Evolutionary conservation across 2,113 vertebrate species (phyloP), one percentile per base, ranked within the genome.

Genomic region (Ahaetulla prasina): DNA sequence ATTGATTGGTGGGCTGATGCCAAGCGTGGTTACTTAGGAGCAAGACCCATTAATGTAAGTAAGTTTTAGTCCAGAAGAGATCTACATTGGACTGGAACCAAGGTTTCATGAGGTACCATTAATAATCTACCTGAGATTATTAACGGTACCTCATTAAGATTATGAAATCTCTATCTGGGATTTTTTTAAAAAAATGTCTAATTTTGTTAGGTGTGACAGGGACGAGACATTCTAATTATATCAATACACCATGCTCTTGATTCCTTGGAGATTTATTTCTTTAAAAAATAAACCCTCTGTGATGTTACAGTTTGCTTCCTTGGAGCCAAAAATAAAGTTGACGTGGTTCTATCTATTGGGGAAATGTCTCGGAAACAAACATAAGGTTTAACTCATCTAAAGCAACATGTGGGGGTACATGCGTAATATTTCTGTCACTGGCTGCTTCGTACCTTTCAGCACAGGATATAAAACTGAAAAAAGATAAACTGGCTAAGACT

Each of bases 251-350:
- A 74, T 23, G 2, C 20, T 22, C 20, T 22, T 92, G 12, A n/a
- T 30, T 89, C 52, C 85, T 43, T 89, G 68, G 49, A 92, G 55
- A n/a, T 11, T 25, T 60, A 45, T 85, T 84, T 85, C 39, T 18
- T 87, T 12, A 27, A 87, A 88, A 47, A n/a, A 68, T 55, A 63
- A 63, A 30, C 0, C 25, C 22, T 52, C 22, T 85, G 8, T 85
- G 88, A 85, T 92, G 35, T 89, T 88, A 89, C 30, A 45, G 7
- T 43, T 92, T 92, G 63, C 68, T 92, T 85, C 47, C 52, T 86
- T 16, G 22, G 54, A 92, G 74, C n/a, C 92, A 60, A 86, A 92
- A 92, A 92, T 85, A 63, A 90, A 39, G n/a, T 89, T 89, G 92
- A 45, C 89, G 92, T 92, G 88, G 54, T 92, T 92, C 60, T 80